Percentiles rank a stretch among this genome's conserved stretches.
Conservation (phyloP, 2,888 invertebrate genomes). For the Caenorhabditis sinica region DNA sequence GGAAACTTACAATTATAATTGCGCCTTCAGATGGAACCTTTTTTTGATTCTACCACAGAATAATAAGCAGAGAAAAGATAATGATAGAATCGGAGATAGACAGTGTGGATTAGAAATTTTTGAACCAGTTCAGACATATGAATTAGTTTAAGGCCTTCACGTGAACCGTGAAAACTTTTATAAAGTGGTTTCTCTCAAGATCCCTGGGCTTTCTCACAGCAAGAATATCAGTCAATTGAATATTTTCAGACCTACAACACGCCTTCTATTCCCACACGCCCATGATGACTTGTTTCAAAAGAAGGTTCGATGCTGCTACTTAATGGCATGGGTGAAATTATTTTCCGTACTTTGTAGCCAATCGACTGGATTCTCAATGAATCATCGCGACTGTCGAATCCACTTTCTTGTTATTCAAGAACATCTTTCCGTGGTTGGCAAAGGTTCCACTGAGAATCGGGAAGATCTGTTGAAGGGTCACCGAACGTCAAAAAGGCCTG, state of each 20-base stretch:
- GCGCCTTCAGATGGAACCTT: no score
- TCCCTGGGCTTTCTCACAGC: no score
- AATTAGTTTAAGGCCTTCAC: no score
- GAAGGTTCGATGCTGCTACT: constrained; percentile 87
- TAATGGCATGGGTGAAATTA: background rate
- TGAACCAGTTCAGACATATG: no score
- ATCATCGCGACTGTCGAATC: constrained; percentile 22
- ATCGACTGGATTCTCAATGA: background rate
- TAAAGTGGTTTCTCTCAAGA: no score
- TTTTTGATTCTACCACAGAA: no score
- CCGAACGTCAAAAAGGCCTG: background rate
- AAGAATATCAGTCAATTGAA: no score
- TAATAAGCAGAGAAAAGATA: no score
- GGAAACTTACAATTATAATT: no score
- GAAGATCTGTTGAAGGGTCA: constrained; percentile 41
- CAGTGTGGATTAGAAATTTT: no score
- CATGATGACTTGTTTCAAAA: constrained; percentile 93
- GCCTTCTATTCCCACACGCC: constrained; percentile 91
- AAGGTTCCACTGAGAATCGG: constrained; percentile 37
- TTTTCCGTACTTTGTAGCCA: constrained; percentile 2
- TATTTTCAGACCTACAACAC: constrained; percentile 88
- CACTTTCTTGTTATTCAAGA: constrained; percentile 66
- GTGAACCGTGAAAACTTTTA: no score
- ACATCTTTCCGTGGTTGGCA: constrained; percentile 62
- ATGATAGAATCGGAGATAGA: no score